Evolutionary conservation across 2,113 vertebrate species (phyloP).

Genomic region (Aphyosemion australe): DNA sequence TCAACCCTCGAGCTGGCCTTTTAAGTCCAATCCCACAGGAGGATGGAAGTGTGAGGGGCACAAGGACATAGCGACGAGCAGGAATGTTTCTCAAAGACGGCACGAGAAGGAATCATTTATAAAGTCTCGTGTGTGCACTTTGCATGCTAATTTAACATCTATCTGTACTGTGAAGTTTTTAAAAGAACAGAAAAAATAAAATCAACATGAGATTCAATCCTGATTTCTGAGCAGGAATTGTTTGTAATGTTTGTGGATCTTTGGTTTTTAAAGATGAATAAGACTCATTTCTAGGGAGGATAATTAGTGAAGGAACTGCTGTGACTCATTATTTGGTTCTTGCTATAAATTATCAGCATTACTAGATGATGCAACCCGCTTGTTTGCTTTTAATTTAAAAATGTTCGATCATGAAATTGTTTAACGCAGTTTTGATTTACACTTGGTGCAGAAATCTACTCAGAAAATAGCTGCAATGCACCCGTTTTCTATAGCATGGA

Average conservation of each 20-base stretch:
- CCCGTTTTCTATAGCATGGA: background rate
- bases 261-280: background rate
- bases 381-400: no score
- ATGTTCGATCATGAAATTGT: no score
- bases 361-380: no score
- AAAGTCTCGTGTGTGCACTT: conserved; percentile 47
- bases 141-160: conserved; percentile 16
- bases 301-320: conserved; percentile 19
- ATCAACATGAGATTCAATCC: conserved; percentile 22
- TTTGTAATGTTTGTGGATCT: background rate
- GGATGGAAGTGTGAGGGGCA: conserved; percentile 32
- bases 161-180: conserved; percentile 11
- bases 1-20: conserved; percentile 65
- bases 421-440: background rate
- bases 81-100: conserved; percentile 36
- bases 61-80: conserved; percentile 24
- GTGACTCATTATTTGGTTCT: conserved; percentile 6
- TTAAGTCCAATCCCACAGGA: conserved; percentile 62
- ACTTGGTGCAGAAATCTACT: background rate
- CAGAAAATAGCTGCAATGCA: background rate
- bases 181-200: background rate
- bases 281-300: background rate
- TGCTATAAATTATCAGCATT: conserved; percentile 18
- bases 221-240: no score
- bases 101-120: conserved; percentile 32